These are phyloP conservation scores for Elymnias hypermnestra DNA, from an alignment of 1,140 invertebrate genomes.

Conservation along the genomic window DNA sequence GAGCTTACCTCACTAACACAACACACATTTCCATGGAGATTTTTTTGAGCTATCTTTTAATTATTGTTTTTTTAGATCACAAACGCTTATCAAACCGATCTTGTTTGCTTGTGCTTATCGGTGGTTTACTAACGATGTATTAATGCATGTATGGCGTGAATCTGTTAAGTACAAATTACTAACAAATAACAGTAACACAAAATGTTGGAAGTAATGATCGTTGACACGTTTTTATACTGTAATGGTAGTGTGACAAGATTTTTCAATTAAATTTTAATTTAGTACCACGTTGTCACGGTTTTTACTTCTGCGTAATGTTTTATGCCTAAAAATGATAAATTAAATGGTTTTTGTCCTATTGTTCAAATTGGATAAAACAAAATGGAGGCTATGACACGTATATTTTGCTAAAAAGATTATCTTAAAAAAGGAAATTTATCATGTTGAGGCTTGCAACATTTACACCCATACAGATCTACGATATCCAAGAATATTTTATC, in stretches of 20 bases:
- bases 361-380: too few species aligned
- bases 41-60: conserved; percentile 15
- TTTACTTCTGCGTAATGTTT: too few species aligned
- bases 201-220: too few species aligned
- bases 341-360: too few species aligned
- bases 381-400: neutral
- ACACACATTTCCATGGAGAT: conserved; percentile 13
- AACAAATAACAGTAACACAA: neutral
- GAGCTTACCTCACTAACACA: conserved; percentile 18
- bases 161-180: conserved; percentile 14
- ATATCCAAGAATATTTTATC: neutral
- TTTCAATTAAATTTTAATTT: too few species aligned
- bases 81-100: conserved; percentile 11
- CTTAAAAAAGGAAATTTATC: neutral
- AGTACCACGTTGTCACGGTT: too few species aligned
- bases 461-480: neutral
- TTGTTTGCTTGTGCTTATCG: conserved; percentile 23
- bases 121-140: conserved; percentile 13
- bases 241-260: too few species aligned
- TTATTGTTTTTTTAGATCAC: conserved; percentile 12
- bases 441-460: conserved; percentile 2
- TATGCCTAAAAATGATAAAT: too few species aligned
- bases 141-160: conserved; percentile 21
- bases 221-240: too few species aligned
- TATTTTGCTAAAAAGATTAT: neutral